Conservation (phyloP, 2,797 vertebrate species). For the Typhlichthys eigenmanni region DNA sequence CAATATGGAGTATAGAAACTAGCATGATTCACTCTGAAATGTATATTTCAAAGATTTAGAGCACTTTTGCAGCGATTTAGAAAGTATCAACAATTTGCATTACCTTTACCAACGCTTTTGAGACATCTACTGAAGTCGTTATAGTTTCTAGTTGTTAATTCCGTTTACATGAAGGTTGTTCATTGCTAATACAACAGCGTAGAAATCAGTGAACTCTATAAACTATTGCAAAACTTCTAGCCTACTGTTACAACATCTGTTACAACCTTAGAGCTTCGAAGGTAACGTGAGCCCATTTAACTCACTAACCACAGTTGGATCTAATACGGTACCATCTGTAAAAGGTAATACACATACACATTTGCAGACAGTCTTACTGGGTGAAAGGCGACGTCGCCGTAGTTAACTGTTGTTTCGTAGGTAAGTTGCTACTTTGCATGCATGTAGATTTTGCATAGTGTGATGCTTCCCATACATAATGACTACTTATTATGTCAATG, state of each 20-base stretch:
- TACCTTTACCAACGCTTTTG: too few species aligned
- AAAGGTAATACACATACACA: constrained; percentile 11
- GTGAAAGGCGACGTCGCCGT: constrained; percentile 59
- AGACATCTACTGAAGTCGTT: constrained; percentile 7
- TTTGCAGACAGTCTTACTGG: constrained; percentile 38
- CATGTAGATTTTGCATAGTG: not conserved
- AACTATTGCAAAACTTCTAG: constrained; percentile 23
- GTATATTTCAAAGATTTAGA: constrained; percentile 8
- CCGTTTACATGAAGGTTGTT: not conserved
- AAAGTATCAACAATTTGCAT: not conserved
- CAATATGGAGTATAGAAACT: constrained; percentile 73
- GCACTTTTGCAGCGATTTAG: not conserved
- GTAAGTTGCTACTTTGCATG: constrained; percentile 48
- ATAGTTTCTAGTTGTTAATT: not conserved
- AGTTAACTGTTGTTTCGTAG: constrained; percentile 38
- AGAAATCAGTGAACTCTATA: constrained; percentile 13
- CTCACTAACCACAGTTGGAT: constrained; percentile 5
- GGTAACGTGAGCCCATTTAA: not conserved
- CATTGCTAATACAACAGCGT: constrained; percentile 17
- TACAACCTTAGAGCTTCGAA: not conserved
- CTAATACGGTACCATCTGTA: not conserved
- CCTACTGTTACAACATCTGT: constrained; percentile 3
- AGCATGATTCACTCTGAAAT: constrained; percentile 34
- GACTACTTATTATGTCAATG: not conserved
- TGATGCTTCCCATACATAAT: not conserved